Base-by-base conservation (phyloP, 2,797 vertebrate genomes). In the Danio jaintianensis region DNA sequence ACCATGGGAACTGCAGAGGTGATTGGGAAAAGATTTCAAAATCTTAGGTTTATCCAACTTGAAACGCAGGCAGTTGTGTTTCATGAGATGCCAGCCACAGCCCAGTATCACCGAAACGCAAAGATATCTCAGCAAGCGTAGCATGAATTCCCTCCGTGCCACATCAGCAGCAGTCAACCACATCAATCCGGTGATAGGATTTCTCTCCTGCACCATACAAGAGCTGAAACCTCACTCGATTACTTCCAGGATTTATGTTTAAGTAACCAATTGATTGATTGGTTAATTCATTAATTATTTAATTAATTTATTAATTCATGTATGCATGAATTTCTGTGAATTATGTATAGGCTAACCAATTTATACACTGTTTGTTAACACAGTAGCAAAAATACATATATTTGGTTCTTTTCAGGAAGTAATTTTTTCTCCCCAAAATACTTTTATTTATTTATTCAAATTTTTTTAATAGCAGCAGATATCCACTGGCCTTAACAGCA, bases 21-120 rank as follows among this genome's bases (percentile, higher is more conserved):
- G 67, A 69, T 70, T 79, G 36, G 66, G 55, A 52, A 70, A 79
- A 79, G 43, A 79, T 79, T 79, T 70, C 55, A 59, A 29, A 45
- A 79, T 79, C 64, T 78, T 22, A 9, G 53, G 29, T 42, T 69
- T 78, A 50, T 61, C 67, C 43, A 50, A 40, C 43, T 43, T 70
- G 66, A 70, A 78, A 78, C 16, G 13, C 43, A 70, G n/a, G 29
- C 64, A 70, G 53, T 50, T 78, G 67, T 12, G 11, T 70, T 50
- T 40, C 20, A 43, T 70, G 55, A 22, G 76, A 70, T 61, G 66
- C 42, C 42, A 69, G 15, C n/a, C 16, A 59, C 45, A 69, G 76
- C 36, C 29, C 45, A 47, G 55, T 7, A 16, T 62, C 76, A 52
- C n/a, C 22, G 5, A 22, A 52, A 78, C 7, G 55, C 55, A 62